phyloP scores from a whole-genome alignment of 2,797 vertebrate genomes.

The Channallabes apus region DNA sequence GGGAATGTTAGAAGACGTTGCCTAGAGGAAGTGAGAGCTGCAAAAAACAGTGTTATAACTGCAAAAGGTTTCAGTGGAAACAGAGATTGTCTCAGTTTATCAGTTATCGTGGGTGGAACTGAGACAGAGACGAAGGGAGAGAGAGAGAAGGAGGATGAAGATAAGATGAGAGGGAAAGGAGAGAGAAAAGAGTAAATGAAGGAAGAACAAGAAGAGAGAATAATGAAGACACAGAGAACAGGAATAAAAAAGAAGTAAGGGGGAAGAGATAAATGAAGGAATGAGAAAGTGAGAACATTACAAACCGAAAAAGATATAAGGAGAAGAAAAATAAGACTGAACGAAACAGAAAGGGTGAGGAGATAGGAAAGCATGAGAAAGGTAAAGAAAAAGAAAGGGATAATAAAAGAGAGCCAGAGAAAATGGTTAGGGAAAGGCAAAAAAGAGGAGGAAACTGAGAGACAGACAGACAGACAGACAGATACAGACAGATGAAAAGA shows the following conservation, averaged over 20 bases:
- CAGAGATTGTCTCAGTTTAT: conserved; percentile 10
- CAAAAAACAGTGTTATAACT: not conserved
- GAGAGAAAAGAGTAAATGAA: not conserved
- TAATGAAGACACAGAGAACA: not conserved
- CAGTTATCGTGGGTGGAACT: not conserved
- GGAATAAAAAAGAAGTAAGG: not conserved
- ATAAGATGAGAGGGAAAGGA: not conserved
- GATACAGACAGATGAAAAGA: not conserved
- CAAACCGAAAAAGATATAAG: not conserved
- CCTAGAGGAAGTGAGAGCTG: conserved; percentile 1
- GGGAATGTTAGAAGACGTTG: not conserved
- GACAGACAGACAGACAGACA: not conserved
- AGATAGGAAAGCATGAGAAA: not conserved
- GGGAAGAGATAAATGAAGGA: not conserved
- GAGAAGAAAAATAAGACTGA: not conserved
- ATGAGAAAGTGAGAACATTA: not conserved
- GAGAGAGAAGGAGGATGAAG: not conserved
- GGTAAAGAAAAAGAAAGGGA: no score
- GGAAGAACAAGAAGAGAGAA: not conserved
- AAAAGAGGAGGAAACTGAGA: not conserved
- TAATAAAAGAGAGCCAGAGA: not conserved
- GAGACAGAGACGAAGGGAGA: not conserved
- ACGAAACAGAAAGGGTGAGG: not conserved
- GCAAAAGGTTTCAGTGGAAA: conserved; percentile 8
- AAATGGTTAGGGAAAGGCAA: not conserved